Evolutionary conservation across 2,113 vertebrate genomes (phyloP).

Genomic region (Erinaceus europaeus): DNA sequence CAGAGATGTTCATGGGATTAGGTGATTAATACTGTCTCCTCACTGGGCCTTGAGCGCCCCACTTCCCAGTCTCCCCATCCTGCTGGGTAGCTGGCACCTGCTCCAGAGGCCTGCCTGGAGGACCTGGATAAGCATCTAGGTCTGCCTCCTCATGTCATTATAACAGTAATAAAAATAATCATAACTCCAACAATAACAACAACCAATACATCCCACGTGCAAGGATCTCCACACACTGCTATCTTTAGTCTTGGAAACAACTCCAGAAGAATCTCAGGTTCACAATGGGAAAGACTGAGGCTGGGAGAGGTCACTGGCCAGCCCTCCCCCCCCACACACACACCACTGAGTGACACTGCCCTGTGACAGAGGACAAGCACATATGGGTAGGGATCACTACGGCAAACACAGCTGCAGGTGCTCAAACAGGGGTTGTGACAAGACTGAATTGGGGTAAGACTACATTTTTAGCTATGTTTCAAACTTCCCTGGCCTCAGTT

Average conservation of each 20-base stretch:
- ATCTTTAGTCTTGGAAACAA: not conserved
- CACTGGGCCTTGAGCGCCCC: not conserved
- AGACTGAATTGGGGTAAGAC: not conserved
- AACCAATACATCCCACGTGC: not conserved
- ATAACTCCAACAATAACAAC: slow-evolving; percentile 13
- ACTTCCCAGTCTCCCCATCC: not conserved
- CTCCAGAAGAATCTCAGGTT: not conserved
- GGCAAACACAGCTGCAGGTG: fast-evolving
- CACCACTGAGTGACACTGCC: not conserved
- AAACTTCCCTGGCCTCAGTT: not conserved
- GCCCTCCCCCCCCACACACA: not conserved
- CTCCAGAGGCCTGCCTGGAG: not conserved
- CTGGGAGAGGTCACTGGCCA: not conserved
- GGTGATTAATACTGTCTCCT: not conserved
- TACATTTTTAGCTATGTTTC: not conserved
- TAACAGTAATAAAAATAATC: slow-evolving; percentile 13
- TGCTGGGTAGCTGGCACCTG: not conserved
- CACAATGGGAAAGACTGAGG: not conserved
- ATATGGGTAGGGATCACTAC: no score
- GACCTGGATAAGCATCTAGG: not conserved
- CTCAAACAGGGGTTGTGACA: fast-evolving
- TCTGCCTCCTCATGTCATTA: not conserved
- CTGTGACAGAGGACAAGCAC: not conserved
- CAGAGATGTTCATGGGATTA: not conserved
- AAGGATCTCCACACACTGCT: not conserved